Evolutionary conservation across 2,888 invertebrate genomes (phyloP), one percentile per base, ranked within the genome.

Genomic region (Nomada ruficornis): DNA sequence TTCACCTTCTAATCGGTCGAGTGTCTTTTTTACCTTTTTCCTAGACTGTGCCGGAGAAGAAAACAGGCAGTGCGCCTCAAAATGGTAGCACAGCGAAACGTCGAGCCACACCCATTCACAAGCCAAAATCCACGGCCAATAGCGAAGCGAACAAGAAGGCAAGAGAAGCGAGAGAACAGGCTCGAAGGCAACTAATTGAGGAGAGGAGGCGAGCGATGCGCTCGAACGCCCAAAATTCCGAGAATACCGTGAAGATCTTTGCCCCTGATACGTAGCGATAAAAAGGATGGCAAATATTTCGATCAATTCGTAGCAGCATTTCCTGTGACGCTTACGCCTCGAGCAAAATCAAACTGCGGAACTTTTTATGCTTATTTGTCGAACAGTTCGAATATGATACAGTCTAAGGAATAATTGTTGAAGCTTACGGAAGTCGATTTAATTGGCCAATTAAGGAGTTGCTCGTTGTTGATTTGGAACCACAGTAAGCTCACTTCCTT

Each of bases 111-210:
- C 68, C 90, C 4, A 80, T 87, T 15, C 90, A 89, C 75, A 93
- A 92, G 88, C 77, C 89, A 29, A 94, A 93, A 79, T 82, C 91
- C 42, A 89, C 91, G 23, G 89, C 90, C 1, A 91, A 90, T 75
- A 94, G 94, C 84, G 94, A 95, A 89, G 94, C 94, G 9, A 94
- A 93, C 87, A 92, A 94, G 44, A 94, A 93, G 86, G 83, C 83
- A 83, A 94, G 96, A 2, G 97, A 97, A 91, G 95, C 96, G 0
- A 89, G 93, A 9, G 96, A 95, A 86, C 95, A 95, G 86, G 97
- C 97, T 59, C 95, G 98, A 83, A 96, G 97, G 89, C 96, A 97
- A 89, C 95, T 98, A 95, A 94, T 98, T 86, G 98, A 98, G 89
- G 97, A 95, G 91, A 96, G 95, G 93, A 95, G 97, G 92, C 94